Conservation (phyloP, 2,113 vertebrate genomes). For the Indicator indicator region DNA sequence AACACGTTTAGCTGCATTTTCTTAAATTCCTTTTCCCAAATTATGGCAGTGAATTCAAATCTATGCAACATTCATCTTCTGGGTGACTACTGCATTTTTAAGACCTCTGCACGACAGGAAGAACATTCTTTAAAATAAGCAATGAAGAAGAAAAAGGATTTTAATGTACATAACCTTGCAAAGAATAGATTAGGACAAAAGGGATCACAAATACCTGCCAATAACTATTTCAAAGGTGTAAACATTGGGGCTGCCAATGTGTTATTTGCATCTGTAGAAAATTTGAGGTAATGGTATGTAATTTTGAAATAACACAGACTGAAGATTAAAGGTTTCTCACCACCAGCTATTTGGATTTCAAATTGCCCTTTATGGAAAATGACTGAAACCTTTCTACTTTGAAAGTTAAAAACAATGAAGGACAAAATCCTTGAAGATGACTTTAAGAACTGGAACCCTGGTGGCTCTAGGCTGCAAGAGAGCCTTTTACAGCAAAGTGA, state of each 20-base stretch:
- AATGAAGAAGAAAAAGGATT: not conserved
- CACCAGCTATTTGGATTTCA: not conserved
- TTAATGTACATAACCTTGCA: not conserved
- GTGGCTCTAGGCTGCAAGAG: not conserved
- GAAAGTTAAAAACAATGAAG: not conserved
- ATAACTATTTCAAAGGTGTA: not conserved
- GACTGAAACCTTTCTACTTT: not conserved
- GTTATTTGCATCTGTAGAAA: conserved; percentile 7
- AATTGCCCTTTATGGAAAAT: not conserved
- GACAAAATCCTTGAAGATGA: not conserved
- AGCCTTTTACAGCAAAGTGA: not conserved
- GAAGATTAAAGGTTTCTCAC: not conserved
- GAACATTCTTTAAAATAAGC: not conserved
- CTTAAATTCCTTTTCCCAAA: not conserved
- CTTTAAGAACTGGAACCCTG: not conserved
- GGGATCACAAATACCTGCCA: not conserved
- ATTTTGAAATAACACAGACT: not conserved
- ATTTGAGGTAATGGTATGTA: not conserved
- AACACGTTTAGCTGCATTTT: not conserved
- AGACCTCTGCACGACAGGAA: not conserved
- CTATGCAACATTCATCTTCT: not conserved
- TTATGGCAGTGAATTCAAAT: not conserved
- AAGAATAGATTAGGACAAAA: not conserved
- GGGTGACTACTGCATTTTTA: not conserved
- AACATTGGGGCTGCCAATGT: not conserved